Evolutionary conservation across 2,797 vertebrate species (phyloP).

Genomic region (Lithobates sylvaticus): DNA sequence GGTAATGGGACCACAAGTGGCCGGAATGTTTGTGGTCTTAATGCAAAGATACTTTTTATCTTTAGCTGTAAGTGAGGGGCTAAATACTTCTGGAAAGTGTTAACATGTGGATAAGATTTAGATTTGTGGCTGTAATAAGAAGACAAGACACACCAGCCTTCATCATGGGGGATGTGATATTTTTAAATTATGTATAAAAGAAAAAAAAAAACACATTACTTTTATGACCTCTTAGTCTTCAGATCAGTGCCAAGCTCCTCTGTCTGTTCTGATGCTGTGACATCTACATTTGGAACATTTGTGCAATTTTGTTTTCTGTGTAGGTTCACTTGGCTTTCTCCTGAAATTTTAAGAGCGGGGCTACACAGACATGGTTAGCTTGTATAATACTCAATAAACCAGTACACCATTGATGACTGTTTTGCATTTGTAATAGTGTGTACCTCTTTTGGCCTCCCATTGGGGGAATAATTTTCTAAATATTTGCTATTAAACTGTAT

Average conservation of each 20-base stretch:
- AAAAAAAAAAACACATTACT: slow-evolving; percentile 1
- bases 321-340: slow-evolving; percentile 30
- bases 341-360: slow-evolving; percentile 63
- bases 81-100: slow-evolving; percentile 37
- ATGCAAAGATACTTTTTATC: slow-evolving; percentile 69
- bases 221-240: slow-evolving; percentile 24
- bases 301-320: slow-evolving; percentile 27
- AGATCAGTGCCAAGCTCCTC: slow-evolving; percentile 53
- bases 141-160: slow-evolving; percentile 29
- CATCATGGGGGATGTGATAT: slow-evolving; percentile 1
- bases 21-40: slow-evolving; percentile 68
- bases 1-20: slow-evolving; percentile 73
- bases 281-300: slow-evolving; percentile 18
- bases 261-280: slow-evolving; percentile 30
- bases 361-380: slow-evolving; percentile 59
- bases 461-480: slow-evolving; percentile 64
- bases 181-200: not conserved
- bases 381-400: slow-evolving; percentile 79
- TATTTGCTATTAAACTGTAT: slow-evolving; percentile 62
- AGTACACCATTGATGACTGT: slow-evolving; percentile 74
- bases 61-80: slow-evolving; percentile 66
- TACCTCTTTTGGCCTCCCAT: slow-evolving; percentile 63
- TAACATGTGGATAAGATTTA: slow-evolving; percentile 17
- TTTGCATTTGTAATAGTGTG: slow-evolving; percentile 76
- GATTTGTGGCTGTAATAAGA: slow-evolving; percentile 10